phyloP scores from a whole-genome alignment of 2,797 vertebrate genomes.

The Ispidina picta region DNA sequence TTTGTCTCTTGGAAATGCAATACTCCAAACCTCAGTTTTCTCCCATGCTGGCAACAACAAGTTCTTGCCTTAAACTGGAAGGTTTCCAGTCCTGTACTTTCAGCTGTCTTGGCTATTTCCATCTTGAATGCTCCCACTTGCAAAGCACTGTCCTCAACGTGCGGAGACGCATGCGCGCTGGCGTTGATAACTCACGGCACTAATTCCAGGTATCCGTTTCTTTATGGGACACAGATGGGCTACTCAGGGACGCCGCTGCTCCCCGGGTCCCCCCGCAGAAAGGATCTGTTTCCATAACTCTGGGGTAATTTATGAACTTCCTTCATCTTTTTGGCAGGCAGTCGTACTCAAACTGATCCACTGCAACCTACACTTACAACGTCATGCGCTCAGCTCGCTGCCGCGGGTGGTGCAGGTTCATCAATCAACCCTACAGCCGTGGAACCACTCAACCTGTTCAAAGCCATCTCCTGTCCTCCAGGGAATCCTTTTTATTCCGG shows the following conservation, averaged over 20 bases:
- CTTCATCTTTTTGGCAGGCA: not conserved
- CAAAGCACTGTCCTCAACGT: not conserved
- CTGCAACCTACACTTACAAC: not conserved
- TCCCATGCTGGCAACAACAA: not conserved
- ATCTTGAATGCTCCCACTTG: not conserved
- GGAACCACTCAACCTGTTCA: not conserved
- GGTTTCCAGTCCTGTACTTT: not conserved
- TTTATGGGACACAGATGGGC: not conserved
- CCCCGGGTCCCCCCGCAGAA: not conserved
- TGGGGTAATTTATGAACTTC: not conserved
- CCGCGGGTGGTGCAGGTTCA: not conserved
- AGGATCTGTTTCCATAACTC: not conserved
- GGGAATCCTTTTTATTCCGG: not conserved
- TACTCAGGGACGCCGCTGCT: not conserved
- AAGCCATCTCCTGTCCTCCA: not conserved
- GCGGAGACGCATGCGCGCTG: not conserved
- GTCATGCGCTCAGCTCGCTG: not conserved
- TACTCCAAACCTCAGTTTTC: conserved; percentile 22
- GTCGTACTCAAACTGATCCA: not conserved
- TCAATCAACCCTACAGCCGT: not conserved
- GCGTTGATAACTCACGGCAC: not conserved
- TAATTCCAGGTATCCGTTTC: not conserved
- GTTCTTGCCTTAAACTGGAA: conserved; percentile 11
- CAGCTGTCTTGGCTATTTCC: not conserved
- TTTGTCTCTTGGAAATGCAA: conserved; percentile 33